These are phyloP conservation scores for Drosophila novamexicana DNA, from an alignment of 1,140 invertebrate species.

Conservation along the genomic window DNA sequence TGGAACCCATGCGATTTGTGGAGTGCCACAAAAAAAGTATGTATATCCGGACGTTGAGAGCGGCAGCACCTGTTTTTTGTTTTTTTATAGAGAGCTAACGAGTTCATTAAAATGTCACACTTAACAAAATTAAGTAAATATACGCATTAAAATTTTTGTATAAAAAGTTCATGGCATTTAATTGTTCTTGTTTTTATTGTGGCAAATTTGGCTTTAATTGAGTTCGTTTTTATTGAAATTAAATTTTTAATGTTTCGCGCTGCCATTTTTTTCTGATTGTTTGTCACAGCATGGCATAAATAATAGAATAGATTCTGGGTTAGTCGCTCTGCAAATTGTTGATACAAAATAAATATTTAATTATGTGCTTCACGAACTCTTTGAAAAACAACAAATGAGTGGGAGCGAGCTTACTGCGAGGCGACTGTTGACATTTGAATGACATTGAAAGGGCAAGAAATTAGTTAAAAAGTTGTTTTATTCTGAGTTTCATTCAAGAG, in stretches of 20 bases:
- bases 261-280: slow-evolving; percentile 14
- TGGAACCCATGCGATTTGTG: slow-evolving; percentile 27
- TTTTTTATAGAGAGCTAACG: slow-evolving; percentile 40
- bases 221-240: slow-evolving; percentile 71
- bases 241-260: slow-evolving; percentile 62
- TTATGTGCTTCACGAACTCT: slow-evolving; percentile 25
- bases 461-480: slow-evolving; percentile 7
- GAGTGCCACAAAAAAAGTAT: slow-evolving; percentile 49
- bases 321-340: slow-evolving; percentile 31
- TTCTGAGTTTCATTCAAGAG: neutral
- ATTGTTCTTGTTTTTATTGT: slow-evolving; percentile 28
- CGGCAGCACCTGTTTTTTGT: slow-evolving; percentile 32
- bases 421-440: slow-evolving; percentile 34
- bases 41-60: slow-evolving; percentile 12
- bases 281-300: slow-evolving; percentile 31
- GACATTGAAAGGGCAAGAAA: slow-evolving; percentile 27
- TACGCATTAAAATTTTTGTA: neutral
- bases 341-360: slow-evolving; percentile 49
- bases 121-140: slow-evolving; percentile 19
- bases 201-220: slow-evolving; percentile 62
- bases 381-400: neutral
- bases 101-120: slow-evolving; percentile 69
- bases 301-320: slow-evolving; percentile 50
- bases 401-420: neutral
- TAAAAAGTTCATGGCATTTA: slow-evolving; percentile 17